A percentile compares a stretch with the other conserved stretches of the same genome.
These are phyloP conservation scores for Plectropomus leopardus DNA, from an alignment of 2,113 vertebrate species.

Conservation along the genomic window DNA sequence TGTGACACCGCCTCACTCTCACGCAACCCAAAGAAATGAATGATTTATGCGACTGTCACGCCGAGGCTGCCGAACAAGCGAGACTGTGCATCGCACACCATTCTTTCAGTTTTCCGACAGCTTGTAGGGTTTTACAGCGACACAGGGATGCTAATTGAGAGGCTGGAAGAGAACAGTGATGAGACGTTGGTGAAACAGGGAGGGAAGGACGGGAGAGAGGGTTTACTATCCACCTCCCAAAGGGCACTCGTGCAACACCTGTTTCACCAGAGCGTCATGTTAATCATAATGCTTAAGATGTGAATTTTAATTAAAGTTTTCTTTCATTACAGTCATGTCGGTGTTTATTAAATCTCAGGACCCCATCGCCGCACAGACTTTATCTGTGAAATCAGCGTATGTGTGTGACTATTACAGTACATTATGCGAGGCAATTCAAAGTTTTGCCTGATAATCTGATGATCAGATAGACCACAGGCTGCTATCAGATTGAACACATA, in stretches of 20 bases:
- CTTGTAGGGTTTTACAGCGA: slow-evolving; percentile 37
- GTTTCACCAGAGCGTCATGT: slow-evolving; percentile 51
- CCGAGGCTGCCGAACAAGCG: slow-evolving; percentile 48
- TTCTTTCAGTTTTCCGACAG: slow-evolving; percentile 46
- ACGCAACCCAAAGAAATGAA: slow-evolving; percentile 61
- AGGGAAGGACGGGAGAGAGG: slow-evolving; percentile 31
- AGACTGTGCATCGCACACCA: slow-evolving; percentile 23
- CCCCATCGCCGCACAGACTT: slow-evolving; percentile 1
- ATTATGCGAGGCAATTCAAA: slow-evolving; percentile 42
- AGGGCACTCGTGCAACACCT: slow-evolving; percentile 50
- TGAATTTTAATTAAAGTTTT: slow-evolving; percentile 71
- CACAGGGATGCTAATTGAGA: slow-evolving; percentile 64
- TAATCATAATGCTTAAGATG: slow-evolving; percentile 65
- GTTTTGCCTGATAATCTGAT: slow-evolving; percentile 51
- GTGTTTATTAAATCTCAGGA: slow-evolving; percentile 57
- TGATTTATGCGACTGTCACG: slow-evolving; percentile 75
- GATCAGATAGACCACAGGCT: slow-evolving; percentile 29
- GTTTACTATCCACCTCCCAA: slow-evolving; percentile 52
- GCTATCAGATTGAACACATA: slow-evolving; percentile 40
- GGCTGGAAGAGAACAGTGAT: slow-evolving; percentile 52
- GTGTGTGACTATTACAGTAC: slow-evolving; percentile 43
- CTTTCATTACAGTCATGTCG: slow-evolving; percentile 43
- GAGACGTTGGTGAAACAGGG: slow-evolving; percentile 35
- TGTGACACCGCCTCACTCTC: slow-evolving; percentile 40
- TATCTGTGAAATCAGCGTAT: slow-evolving; percentile 45